A percentile compares a stretch with the other conserved stretches of the same genome.
phyloP scores from a whole-genome alignment of 1,140 invertebrate genomes.

The Leptinotarsa lineolata region DNA sequence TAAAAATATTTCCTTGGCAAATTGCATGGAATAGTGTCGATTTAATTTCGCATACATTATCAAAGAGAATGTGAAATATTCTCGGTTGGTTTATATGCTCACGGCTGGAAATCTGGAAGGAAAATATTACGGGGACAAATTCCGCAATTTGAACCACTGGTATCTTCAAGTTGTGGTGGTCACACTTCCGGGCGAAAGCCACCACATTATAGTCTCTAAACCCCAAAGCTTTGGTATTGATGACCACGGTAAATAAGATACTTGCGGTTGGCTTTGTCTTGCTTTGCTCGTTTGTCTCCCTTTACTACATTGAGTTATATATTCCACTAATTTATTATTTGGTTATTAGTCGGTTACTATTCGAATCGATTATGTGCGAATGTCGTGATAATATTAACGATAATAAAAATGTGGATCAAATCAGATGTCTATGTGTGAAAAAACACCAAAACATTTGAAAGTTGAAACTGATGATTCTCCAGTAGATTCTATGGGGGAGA shows the following conservation, averaged over 20 bases:
- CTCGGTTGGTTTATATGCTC: not conserved
- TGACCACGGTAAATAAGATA: constrained; percentile 1
- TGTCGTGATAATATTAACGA: too few species aligned
- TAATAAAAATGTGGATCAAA: too few species aligned
- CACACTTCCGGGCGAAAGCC: not conserved
- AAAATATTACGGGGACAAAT: constrained; percentile 1
- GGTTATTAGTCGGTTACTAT: too few species aligned
- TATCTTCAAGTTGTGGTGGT: not conserved
- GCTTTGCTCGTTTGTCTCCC: not conserved
- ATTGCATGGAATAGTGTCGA: not conserved
- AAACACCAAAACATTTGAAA: too few species aligned
- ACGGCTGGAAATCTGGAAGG: not conserved
- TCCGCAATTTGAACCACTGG: not conserved
- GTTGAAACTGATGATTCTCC: too few species aligned
- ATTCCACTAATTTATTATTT: too few species aligned
- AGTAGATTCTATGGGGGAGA: too few species aligned
- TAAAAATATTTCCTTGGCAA: not conserved
- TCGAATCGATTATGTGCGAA: too few species aligned
- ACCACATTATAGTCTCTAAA: not conserved
- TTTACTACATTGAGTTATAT: not conserved
- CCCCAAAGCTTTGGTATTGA: constrained; percentile 5
- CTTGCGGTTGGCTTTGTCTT: constrained; percentile 5
- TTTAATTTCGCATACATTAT: not conserved
- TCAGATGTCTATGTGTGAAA: too few species aligned
- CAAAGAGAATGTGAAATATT: not conserved